phyloP scores from a whole-genome alignment of 1,140 invertebrate species.

The Ips typographus region DNA sequence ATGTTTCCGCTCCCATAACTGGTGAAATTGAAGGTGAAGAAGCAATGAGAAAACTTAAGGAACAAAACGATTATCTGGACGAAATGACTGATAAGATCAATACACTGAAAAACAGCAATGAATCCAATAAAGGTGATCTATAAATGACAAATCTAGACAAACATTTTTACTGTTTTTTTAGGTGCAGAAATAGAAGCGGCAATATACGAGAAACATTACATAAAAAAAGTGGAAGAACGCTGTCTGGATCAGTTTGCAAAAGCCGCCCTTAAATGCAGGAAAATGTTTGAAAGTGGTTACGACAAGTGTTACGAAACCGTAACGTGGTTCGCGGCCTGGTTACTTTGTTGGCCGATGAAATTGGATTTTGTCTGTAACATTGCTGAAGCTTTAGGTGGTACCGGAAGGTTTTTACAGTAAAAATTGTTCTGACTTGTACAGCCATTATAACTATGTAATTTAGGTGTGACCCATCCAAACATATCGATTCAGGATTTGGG shows the following conservation, averaged over 20 bases:
- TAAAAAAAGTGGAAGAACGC: slow-evolving; percentile 62
- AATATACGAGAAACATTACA: slow-evolving; percentile 59
- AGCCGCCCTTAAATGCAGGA: slow-evolving; percentile 55
- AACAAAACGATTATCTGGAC: slow-evolving; percentile 64
- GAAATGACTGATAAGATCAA: slow-evolving; percentile 49
- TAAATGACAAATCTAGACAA: background rate
- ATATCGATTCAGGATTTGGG: slow-evolving; percentile 65
- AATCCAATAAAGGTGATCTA: background rate
- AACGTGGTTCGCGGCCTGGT: slow-evolving; percentile 57
- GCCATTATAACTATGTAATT: background rate
- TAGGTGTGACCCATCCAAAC: slow-evolving; percentile 57
- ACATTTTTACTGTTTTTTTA: background rate
- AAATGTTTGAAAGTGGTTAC: slow-evolving; percentile 61
- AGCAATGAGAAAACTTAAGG: slow-evolving; percentile 57
- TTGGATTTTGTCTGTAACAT: slow-evolving; percentile 69
- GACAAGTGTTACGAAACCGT: slow-evolving; percentile 61
- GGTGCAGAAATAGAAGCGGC: slow-evolving; percentile 50
- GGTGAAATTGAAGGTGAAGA: slow-evolving; percentile 59
- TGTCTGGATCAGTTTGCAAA: slow-evolving; percentile 62
- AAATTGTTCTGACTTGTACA: no score
- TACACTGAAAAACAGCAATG: slow-evolving; percentile 44
- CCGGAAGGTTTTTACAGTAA: slow-evolving; percentile 36
- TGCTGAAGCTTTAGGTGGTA: slow-evolving; percentile 53
- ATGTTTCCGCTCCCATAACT: slow-evolving; percentile 59
- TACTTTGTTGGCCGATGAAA: slow-evolving; percentile 72